These are phyloP conservation scores for Cactoblastis cactorum DNA, from an alignment of 2,888 invertebrate genomes.

Conservation along the genomic window DNA sequence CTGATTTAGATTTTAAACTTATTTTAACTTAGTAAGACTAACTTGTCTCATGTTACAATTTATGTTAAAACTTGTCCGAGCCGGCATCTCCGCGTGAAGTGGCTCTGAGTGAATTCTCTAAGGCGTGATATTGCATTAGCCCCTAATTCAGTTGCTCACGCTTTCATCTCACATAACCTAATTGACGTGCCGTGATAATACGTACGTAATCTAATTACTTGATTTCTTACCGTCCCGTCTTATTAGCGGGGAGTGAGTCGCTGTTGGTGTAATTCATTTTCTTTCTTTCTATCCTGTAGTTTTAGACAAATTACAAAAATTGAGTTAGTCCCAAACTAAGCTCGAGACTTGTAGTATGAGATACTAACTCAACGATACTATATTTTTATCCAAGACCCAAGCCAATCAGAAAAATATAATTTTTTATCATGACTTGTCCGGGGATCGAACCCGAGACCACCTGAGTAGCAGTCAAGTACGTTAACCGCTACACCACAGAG, in stretches of 20 bases:
- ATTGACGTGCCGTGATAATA: constrained; percentile 21
- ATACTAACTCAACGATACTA: too few species aligned
- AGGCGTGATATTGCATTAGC: constrained; percentile 19
- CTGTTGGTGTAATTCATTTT: neutral
- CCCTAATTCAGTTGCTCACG: constrained; percentile 22
- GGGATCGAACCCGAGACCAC: too few species aligned
- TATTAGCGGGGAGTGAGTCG: neutral
- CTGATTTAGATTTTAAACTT: too few species aligned
- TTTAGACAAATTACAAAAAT: too few species aligned
- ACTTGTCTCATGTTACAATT: too few species aligned
- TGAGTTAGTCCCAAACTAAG: too few species aligned
- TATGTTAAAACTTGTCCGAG: neutral
- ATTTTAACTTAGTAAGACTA: neutral
- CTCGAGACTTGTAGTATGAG: too few species aligned
- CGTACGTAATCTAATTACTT: constrained; percentile 21
- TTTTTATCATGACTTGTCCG: too few species aligned
- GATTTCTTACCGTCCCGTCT: constrained; percentile 10
- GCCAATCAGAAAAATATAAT: too few species aligned
- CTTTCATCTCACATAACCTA: constrained; percentile 25
- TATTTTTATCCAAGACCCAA: too few species aligned
- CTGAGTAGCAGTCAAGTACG: too few species aligned
- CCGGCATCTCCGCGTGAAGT: neutral
- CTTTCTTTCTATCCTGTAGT: neutral
- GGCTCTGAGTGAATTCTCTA: neutral
- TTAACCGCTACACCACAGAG: too few species aligned